Percentiles rank a stretch among this genome's conserved stretches.
These are phyloP conservation scores for Linyphia triangularis DNA, from an alignment of 2,888 invertebrate genomes.

Conservation along the genomic window DNA sequence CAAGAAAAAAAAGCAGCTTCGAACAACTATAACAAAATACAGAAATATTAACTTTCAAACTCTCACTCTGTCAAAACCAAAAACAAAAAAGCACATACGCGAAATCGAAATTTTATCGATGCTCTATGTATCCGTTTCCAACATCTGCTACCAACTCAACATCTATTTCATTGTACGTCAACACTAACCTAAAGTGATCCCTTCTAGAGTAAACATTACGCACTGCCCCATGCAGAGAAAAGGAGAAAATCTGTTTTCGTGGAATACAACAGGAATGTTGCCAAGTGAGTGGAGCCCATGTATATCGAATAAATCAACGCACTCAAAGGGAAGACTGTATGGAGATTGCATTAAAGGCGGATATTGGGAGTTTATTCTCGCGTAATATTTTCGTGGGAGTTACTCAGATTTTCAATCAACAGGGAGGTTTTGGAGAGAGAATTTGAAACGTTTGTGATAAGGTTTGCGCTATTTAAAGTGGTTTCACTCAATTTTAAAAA, in stretches of 20 bases:
- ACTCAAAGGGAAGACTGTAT: not conserved
- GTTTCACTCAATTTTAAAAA: no score
- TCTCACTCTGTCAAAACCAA: not conserved
- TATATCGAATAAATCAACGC: not conserved
- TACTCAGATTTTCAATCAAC: not conserved
- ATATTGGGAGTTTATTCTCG: not conserved
- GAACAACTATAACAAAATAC: no score
- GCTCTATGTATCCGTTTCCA: not conserved
- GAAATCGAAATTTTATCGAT: not conserved
- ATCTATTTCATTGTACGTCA: slow-evolving; percentile 5
- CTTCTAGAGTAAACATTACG: not conserved
- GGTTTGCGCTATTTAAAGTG: no score
- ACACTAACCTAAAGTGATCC: not conserved
- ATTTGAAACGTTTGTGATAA: no score
- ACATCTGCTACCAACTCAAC: not conserved
- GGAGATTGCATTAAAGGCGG: not conserved
- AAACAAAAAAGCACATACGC: not conserved
- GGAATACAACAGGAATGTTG: slow-evolving; percentile 19
- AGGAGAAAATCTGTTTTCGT: not conserved
- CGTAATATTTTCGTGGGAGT: not conserved
- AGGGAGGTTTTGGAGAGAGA: not conserved
- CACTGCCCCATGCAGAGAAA: not conserved
- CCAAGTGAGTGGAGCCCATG: not conserved
- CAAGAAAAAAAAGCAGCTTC: no score
- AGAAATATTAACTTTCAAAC: no score